phyloP scores from a whole-genome alignment of 2,113 vertebrate genomes.

The Callithrix jacchus region DNA sequence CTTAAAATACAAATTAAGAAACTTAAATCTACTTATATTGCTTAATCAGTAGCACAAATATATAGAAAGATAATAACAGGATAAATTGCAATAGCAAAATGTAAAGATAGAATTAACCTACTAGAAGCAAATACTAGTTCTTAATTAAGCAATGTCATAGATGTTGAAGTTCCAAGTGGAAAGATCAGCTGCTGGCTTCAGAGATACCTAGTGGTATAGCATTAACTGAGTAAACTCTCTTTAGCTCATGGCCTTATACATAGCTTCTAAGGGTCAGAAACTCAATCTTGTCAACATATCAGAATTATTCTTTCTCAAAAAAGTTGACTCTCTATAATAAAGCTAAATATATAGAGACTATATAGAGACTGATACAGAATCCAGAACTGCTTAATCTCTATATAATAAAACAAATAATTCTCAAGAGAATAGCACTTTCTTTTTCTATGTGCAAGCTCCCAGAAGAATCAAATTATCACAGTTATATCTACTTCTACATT shows the following conservation, averaged over 20 bases:
- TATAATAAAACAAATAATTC: background rate
- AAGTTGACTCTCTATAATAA: background rate
- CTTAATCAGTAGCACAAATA: background rate
- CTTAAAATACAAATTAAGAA: constrained; percentile 28
- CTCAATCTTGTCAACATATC: background rate
- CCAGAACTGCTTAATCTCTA: background rate
- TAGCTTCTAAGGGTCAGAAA: background rate
- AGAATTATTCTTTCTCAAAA: background rate
- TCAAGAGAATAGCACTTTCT: background rate
- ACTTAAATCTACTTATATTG: background rate
- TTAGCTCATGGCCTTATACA: background rate
- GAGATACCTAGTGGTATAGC: background rate
- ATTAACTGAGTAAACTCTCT: background rate
- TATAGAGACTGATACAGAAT: background rate
- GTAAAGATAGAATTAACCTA: background rate
- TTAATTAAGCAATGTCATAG: background rate
- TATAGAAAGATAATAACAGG: background rate
- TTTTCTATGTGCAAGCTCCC: background rate
- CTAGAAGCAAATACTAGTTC: background rate
- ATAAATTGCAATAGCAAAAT: constrained; percentile 2
- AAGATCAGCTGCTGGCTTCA: background rate
- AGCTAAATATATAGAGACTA: background rate
- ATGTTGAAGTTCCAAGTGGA: background rate
- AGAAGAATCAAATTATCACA: background rate
- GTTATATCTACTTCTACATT: background rate